These are phyloP conservation scores for Acipenser transmontanus DNA, from an alignment of 2,797 vertebrate genomes.

Conservation along the genomic window DNA sequence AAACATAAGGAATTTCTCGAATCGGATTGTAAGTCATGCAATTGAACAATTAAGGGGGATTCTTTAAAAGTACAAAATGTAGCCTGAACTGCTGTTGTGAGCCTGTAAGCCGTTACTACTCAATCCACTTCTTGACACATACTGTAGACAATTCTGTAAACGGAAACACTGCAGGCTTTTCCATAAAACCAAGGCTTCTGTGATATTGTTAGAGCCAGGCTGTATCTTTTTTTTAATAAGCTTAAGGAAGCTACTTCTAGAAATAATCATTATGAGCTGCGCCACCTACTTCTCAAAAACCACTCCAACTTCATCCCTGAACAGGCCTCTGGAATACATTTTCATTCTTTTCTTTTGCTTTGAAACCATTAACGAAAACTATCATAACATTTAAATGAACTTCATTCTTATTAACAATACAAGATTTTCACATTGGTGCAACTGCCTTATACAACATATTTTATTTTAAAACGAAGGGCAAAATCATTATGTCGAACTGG, in stretches of 20 bases:
- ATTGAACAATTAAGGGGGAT: constrained; percentile 33
- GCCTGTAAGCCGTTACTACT: constrained; percentile 57
- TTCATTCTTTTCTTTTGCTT: not conserved
- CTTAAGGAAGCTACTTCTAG: constrained; percentile 41
- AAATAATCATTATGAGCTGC: not conserved
- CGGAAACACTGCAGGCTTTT: constrained; percentile 49
- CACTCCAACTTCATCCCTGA: not conserved
- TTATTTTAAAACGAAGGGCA: no score
- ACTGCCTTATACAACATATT: no score
- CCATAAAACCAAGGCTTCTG: constrained; percentile 40
- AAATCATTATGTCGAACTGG: no score
- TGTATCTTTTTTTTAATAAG: constrained; percentile 54
- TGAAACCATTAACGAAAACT: not conserved
- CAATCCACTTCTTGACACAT: constrained; percentile 50
- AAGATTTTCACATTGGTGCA: not conserved
- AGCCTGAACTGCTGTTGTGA: constrained; percentile 43
- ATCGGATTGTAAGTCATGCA: constrained; percentile 61
- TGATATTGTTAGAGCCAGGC: constrained; percentile 44
- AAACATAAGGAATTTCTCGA: constrained; percentile 60
- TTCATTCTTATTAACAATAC: not conserved
- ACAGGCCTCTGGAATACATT: not conserved
- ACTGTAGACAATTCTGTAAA: constrained; percentile 42
- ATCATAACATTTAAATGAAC: no score
- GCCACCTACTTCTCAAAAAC: constrained; percentile 21
- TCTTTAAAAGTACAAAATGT: not conserved